These are phyloP conservation scores for Eupsittula cactorum DNA, from an alignment of 2,113 vertebrate species.

Conservation along the genomic window DNA sequence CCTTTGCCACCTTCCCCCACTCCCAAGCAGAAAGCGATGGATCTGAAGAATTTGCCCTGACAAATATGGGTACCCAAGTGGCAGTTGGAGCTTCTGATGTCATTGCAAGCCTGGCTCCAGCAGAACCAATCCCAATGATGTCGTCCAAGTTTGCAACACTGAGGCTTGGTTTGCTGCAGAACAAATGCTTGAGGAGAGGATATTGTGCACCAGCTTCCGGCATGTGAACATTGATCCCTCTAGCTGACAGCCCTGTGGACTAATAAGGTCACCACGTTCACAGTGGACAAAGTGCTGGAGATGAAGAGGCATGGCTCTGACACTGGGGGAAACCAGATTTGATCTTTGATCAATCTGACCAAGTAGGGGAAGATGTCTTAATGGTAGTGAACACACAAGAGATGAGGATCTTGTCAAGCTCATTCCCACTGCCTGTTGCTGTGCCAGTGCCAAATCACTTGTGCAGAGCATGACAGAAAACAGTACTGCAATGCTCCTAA, in stretches of 20 bases:
- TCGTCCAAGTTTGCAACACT: not conserved
- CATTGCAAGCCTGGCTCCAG: not conserved
- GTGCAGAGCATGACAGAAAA: not conserved
- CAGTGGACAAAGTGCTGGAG: not conserved
- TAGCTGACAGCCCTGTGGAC: not conserved
- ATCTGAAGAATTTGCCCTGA: not conserved
- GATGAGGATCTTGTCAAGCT: not conserved
- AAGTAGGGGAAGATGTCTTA: not conserved
- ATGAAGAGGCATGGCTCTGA: not conserved
- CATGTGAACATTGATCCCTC: not conserved
- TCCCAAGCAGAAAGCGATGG: not conserved
- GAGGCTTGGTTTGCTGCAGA: not conserved
- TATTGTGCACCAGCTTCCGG: fast-evolving
- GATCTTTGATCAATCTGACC: not conserved
- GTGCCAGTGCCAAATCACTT: not conserved
- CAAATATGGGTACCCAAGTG: fast-evolving
- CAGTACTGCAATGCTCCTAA: not conserved
- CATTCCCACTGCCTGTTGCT: not conserved
- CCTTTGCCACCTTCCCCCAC: not conserved
- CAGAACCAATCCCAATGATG: not conserved
- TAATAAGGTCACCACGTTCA: fast-evolving
- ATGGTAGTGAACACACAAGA: not conserved
- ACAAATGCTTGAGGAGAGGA: not conserved
- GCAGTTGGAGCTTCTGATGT: not conserved
- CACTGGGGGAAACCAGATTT: not conserved